These are phyloP conservation scores for Scarus forsteni DNA, from an alignment of 2,797 vertebrate genomes.

Conservation along the genomic window DNA sequence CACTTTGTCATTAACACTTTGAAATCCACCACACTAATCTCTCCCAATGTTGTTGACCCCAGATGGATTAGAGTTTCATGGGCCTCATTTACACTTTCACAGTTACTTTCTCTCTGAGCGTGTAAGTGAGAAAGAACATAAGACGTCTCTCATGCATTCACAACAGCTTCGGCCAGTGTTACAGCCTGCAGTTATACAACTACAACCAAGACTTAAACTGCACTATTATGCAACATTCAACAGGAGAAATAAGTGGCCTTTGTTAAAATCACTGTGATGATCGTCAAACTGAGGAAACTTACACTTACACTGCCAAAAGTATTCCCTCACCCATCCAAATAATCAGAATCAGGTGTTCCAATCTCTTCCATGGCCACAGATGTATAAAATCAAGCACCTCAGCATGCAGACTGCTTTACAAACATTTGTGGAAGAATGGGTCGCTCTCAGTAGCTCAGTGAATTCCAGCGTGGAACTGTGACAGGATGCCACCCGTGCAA, in stretches of 20 bases:
- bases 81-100: conserved; percentile 24
- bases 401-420: too few relatives aligned
- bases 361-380: too few relatives aligned
- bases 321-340: too few relatives aligned
- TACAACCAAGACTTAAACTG: not conserved
- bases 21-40: not conserved
- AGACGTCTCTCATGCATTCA: conserved; percentile 30
- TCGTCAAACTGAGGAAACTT: too few relatives aligned
- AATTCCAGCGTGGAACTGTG: too few relatives aligned
- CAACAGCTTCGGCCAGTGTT: conserved; percentile 24
- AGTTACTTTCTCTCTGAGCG: conserved; percentile 32
- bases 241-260: not conserved
- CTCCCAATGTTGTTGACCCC: conserved; percentile 8
- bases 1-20: not conserved
- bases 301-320: too few relatives aligned
- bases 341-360: too few relatives aligned
- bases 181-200: conserved; percentile 1
- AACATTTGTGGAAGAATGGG: too few relatives aligned
- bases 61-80: conserved; percentile 32
- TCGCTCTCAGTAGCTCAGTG: too few relatives aligned
- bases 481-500: too few relatives aligned
- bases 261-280: not conserved
- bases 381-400: too few relatives aligned
- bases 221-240: not conserved
- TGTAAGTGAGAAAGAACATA: conserved; percentile 51